Base-by-base conservation (phyloP, 2,888 invertebrate species). In the Lithosia quadra region DNA sequence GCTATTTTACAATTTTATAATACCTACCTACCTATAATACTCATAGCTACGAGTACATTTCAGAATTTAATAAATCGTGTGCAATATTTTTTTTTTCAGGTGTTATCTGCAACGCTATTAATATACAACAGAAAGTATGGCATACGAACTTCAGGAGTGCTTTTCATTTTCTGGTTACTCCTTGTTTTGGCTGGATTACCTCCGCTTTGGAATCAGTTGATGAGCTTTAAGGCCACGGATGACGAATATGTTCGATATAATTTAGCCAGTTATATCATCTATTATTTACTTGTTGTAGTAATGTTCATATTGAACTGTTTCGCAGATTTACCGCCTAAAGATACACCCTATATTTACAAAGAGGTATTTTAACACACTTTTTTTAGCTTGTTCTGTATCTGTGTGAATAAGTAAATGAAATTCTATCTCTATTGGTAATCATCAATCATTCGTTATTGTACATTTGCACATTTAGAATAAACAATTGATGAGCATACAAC, bases 91-190 rank as follows among this genome's bases (percentile, higher is more conserved):
- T 5, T 43, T 43, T 70, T 70, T 57, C 95, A 99, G 98, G 89
- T 95, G 68, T 91, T 98, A 80, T 95, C 97, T 68, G 95, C 96
- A 55, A 90, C 96, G n/a, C 93, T 99, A 71, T 92, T 98, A 74
- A 95, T 96, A 79, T 96, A 97, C 85, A 98, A 99, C 88, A 96
- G 97, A 80, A 97, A 96, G 86, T 96, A 96, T 93, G 99, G 99
- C 13, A 96, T 98, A 79, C 96, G 97, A 83, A 97, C 98, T 10
- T 99, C 99, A 7, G 99, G 99, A 8, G 95, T 98, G 63, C 94
- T 98, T 76, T 99, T 98, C 90, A 90, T 98, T 71, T 99, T 99
- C 92, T 99, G 99, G 99, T 95, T 99, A 21, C 87, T 98, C 0
- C 90, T 98, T 67, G 92, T 96, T 0, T 24, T 98, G 21, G 96